Evolutionary conservation across 2,113 vertebrate genomes (phyloP).

Genomic region (Irena cyanogastra): DNA sequence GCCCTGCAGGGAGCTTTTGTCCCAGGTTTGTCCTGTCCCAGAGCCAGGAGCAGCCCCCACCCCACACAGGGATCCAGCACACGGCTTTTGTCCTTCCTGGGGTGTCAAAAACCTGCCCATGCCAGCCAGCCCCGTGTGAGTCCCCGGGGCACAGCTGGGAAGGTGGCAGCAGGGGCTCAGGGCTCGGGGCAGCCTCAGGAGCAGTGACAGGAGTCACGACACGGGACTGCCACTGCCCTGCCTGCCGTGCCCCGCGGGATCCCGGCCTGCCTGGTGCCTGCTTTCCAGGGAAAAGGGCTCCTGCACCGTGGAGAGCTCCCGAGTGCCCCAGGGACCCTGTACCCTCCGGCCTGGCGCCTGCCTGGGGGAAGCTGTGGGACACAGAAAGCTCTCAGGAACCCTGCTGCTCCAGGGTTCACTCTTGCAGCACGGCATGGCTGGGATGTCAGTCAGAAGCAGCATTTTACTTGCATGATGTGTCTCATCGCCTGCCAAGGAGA

Average conservation of each 20-base stretch:
- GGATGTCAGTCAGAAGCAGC: background rate
- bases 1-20: background rate
- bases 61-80: background rate
- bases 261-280: no score
- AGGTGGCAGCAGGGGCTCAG: background rate
- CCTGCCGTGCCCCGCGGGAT: no score
- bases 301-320: background rate
- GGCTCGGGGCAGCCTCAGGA: background rate
- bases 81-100: background rate
- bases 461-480: background rate
- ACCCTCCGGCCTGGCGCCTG: background rate
- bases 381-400: background rate
- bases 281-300: background rate
- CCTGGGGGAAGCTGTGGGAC: background rate
- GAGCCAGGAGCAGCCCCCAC: background rate
- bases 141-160: background rate
- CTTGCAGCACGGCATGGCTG: background rate
- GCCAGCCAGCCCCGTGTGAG: background rate
- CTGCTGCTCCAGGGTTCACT: background rate
- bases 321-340: background rate
- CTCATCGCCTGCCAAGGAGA: background rate
- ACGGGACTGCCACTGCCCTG: background rate
- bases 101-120: background rate
- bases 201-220: background rate
- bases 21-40: background rate